phyloP scores from a whole-genome alignment of 1,140 invertebrate species.

The Orius insidiosus region DNA sequence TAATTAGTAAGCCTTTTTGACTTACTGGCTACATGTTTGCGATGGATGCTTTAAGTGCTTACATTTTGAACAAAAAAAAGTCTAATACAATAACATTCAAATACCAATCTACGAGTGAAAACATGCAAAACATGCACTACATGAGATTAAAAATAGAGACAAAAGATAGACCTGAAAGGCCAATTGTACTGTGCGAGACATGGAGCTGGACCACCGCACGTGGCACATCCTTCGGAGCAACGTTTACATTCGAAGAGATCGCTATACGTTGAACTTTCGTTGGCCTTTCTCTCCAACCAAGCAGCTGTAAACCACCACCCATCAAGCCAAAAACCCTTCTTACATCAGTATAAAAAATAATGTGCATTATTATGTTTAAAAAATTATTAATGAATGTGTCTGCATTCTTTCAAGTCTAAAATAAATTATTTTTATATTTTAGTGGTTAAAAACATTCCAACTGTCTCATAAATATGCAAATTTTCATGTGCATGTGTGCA shows the following conservation, averaged over 20 bases:
- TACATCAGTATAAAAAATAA: conserved; percentile 9
- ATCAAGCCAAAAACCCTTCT: conserved; percentile 21
- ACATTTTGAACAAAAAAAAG: too few relatives aligned
- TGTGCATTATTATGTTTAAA: neutral
- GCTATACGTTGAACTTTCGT: conserved; percentile 37
- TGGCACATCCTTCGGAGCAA: conserved; percentile 60
- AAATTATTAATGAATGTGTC: neutral
- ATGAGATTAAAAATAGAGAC: neutral
- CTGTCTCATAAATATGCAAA: neutral
- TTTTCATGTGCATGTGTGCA: conserved; percentile 10
- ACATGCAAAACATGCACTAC: conserved; percentile 1
- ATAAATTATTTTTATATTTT: too few relatives aligned
- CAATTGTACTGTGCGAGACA: conserved; percentile 70
- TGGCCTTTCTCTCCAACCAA: conserved; percentile 38
- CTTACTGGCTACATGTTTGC: too few relatives aligned
- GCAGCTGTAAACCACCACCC: conserved; percentile 30
- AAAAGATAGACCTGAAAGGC: conserved; percentile 66
- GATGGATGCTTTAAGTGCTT: too few relatives aligned
- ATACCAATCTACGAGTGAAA: neutral
- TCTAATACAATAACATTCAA: neutral
- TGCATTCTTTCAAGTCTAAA: neutral
- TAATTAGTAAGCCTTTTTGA: too few relatives aligned
- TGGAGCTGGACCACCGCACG: conserved; percentile 53
- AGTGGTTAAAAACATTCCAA: neutral
- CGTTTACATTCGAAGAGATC: conserved; percentile 48